Conservation (phyloP, 2,888 invertebrate genomes). For the Lycaena phlaeas region DNA sequence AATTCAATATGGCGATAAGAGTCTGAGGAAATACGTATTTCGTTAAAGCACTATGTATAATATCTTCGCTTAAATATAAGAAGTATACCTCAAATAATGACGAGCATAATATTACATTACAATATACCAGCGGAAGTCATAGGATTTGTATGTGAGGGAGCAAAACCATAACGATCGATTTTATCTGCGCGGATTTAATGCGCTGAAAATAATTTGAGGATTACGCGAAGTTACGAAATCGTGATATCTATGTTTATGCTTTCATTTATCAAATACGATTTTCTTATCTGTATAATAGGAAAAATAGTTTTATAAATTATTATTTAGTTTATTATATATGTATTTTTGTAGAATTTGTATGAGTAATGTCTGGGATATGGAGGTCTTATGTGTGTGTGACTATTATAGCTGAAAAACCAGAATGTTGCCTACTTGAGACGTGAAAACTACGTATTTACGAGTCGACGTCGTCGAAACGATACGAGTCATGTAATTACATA, state of each 20-base stretch:
- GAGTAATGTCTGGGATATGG: too few species aligned
- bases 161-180: constrained; percentile 13
- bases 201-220: constrained; percentile 12
- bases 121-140: constrained; percentile 9
- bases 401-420: too few species aligned
- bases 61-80: not conserved
- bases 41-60: too few species aligned
- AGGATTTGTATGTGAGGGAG: constrained; percentile 12
- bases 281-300: constrained; percentile 3
- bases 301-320: too few species aligned
- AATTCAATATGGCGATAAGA: not conserved
- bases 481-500: too few species aligned
- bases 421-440: too few species aligned
- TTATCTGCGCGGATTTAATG: constrained; percentile 13
- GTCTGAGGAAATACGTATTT: not conserved
- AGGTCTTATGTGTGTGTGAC: too few species aligned
- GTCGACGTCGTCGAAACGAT: too few species aligned
- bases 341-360: too few species aligned
- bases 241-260: constrained; percentile 7
- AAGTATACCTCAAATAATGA: constrained; percentile 2
- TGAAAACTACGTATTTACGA: too few species aligned
- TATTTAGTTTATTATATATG: too few species aligned
- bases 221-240: constrained; percentile 11
- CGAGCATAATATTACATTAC: constrained; percentile 2
- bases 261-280: constrained; percentile 2